Evolutionary conservation across 2,113 vertebrate genomes (phyloP), one percentile per base, ranked within the genome.

Genomic region (Struthidea cinerea): DNA sequence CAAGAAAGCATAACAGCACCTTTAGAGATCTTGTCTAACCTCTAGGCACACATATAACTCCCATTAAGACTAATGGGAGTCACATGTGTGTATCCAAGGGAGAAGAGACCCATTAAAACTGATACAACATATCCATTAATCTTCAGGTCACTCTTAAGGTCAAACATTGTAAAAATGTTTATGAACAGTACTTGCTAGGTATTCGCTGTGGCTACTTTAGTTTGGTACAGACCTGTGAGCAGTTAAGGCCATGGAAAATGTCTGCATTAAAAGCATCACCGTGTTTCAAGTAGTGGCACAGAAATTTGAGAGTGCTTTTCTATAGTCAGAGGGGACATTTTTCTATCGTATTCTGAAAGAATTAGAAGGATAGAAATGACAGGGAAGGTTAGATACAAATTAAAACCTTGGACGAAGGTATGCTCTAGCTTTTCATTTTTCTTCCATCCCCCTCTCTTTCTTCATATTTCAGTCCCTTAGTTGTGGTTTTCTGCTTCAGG

Each of bases 91-190:
- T 83, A 96, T 92, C 91, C 93, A 95, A 94, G 80, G 68, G 70
- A 86, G 77, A 97, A 96, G 73, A 90, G 94, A 65, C 74, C 92
- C 95, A 97, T 97, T 97, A 97, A 96, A 96, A 94, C 59, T 42
- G 83, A 91, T 92, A 96, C 87, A 96, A 94, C 89, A 86, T 82
- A 95, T 89, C 91, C 93, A 94, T 96, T 96, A 96, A 95, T 97
- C 95, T 94, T 96, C 94, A 76, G 95, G 94, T 97, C 94, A 92
- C 63, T 90, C 74, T 89, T 96, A 92, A 95, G 94, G 96, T 97
- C 94, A 97, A 95, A 91, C 93, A 93, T 92, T 97, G 89, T 84
- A 96, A 97, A 97, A 96, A 92, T 96, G 91, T 95, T 97, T 96
- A 96, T 90, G 91, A 97, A 94, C 85, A 95, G 81, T 87, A 89